These are phyloP conservation scores for Drosophila bocki DNA, from an alignment of 1,140 invertebrate species.

Conservation along the genomic window DNA sequence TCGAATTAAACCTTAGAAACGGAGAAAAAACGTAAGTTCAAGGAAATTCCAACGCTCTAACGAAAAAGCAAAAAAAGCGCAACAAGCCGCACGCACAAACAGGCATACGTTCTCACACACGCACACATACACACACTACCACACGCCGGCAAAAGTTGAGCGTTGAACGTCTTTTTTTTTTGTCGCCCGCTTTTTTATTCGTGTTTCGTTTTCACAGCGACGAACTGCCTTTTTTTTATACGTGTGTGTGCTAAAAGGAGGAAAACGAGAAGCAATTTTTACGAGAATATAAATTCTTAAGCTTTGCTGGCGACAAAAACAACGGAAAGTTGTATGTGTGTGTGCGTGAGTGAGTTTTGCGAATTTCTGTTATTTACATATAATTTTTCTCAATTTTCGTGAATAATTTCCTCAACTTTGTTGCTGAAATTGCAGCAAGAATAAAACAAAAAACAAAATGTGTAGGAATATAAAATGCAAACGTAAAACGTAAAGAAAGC, in stretches of 20 bases:
- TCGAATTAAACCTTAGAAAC: conserved; percentile 1
- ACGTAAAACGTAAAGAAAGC: conserved; percentile 40
- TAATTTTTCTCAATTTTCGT: neutral
- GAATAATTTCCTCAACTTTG: neutral
- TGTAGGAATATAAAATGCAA: conserved; percentile 16
- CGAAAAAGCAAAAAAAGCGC: conserved; percentile 37
- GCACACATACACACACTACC: conserved; percentile 18
- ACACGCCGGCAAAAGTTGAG: conserved; percentile 52
- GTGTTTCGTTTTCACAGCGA: conserved; percentile 46
- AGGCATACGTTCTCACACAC: conserved; percentile 7
- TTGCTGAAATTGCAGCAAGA: neutral
- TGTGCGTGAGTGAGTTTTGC: conserved; percentile 46
- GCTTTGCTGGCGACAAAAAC: conserved; percentile 19
- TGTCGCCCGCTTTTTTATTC: conserved; percentile 41
- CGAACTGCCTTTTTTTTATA: conserved; percentile 33
- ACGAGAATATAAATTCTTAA: conserved; percentile 9
- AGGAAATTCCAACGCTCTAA: conserved; percentile 39
- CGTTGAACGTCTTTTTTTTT: conserved; percentile 30
- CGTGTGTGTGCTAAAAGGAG: conserved; percentile 30
- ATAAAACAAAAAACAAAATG: neutral
- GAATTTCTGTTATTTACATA: conserved; percentile 18
- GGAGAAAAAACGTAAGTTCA: conserved; percentile 35
- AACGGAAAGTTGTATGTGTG: conserved; percentile 17
- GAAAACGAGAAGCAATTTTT: conserved; percentile 11
- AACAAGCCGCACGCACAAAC: conserved; percentile 39